Conservation (phyloP, 2,888 invertebrate species). For the Yponomeuta malinellus region DNA sequence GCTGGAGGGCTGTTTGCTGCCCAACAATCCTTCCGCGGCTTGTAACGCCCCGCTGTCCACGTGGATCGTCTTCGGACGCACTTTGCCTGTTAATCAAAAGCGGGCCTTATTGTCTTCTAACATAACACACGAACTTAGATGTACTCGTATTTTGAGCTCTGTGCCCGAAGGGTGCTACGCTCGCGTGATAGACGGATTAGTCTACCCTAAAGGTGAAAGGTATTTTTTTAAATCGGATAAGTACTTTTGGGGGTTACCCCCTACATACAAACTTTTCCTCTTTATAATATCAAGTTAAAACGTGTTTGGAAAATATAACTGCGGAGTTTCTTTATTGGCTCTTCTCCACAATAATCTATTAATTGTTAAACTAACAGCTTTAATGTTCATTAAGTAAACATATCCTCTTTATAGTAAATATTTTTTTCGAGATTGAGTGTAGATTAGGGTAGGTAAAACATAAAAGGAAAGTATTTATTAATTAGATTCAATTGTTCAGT, state of each 20-base stretch:
- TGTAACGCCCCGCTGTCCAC: conserved; percentile 88
- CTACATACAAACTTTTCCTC: too few species aligned
- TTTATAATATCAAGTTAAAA: too few species aligned
- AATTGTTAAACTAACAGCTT: neutral
- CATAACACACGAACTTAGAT: neutral
- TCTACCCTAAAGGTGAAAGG: neutral
- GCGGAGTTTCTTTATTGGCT: too few species aligned
- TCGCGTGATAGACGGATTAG: neutral
- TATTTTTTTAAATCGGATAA: neutral
- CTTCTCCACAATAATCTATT: too few species aligned
- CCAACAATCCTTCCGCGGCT: conserved; percentile 84
- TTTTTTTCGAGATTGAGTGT: neutral
- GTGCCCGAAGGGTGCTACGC: neutral
- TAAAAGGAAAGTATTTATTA: too few species aligned
- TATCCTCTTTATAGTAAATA: too few species aligned
- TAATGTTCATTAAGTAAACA: too few species aligned
- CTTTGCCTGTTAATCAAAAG: neutral
- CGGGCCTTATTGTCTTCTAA: neutral
- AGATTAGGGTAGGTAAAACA: neutral
- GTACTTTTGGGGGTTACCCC: too few species aligned
- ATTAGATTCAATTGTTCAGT: too few species aligned
- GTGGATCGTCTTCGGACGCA: conserved; percentile 91
- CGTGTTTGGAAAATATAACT: too few species aligned
- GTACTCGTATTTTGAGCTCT: neutral
- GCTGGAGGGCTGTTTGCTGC: conserved; percentile 86